phyloP scores from a whole-genome alignment of 2,113 vertebrate species.

The Psammodynastes pulverulentus region DNA sequence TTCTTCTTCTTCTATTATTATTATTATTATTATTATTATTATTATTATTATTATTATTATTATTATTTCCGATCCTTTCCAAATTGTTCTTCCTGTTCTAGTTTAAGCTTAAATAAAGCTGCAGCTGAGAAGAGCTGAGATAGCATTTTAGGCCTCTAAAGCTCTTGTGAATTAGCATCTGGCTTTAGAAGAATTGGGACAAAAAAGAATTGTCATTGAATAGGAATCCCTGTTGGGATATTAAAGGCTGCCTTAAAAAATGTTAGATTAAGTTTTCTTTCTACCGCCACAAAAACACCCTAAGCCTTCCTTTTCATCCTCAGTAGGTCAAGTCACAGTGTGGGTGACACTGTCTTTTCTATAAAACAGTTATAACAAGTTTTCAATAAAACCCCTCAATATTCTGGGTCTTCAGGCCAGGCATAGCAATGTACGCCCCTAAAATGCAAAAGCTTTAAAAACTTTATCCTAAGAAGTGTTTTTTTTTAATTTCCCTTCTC shows the following conservation, averaged over 20 bases:
- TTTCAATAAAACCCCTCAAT: not conserved
- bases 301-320: not conserved
- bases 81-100: not conserved
- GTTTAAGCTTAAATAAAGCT: rapidly evolving
- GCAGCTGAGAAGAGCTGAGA: not conserved
- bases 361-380: not conserved
- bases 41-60: not conserved
- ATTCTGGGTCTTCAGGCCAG: no score
- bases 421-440: not conserved
- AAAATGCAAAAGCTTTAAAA: not conserved
- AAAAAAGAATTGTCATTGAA: not conserved
- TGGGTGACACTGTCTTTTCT: not conserved
- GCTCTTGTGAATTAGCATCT: not conserved
- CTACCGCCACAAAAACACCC: not conserved
- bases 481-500: not conserved
- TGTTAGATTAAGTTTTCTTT: not conserved
- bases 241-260: not conserved
- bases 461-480: not conserved
- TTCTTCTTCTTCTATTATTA: no score
- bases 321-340: no score
- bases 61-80: not conserved
- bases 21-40: no score
- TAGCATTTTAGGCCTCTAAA: not conserved
- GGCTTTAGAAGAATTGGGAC: not conserved
- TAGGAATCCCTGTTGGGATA: not conserved